phyloP scores from a whole-genome alignment of 1,140 invertebrate genomes.

The Brachionus calyciflorus region DNA sequence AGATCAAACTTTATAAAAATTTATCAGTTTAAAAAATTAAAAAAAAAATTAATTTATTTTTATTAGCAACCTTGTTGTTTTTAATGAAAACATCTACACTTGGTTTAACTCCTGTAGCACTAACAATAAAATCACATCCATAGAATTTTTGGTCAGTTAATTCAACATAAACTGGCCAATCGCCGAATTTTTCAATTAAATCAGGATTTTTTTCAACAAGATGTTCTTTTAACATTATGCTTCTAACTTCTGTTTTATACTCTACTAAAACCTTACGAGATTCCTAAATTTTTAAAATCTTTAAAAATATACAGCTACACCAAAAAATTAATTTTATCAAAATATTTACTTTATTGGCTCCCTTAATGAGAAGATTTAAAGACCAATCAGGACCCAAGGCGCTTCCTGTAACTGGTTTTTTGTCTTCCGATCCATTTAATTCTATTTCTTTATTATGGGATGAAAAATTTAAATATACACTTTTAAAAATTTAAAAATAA shows the following conservation, averaged over 20 bases:
- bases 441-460: slow-evolving; percentile 63
- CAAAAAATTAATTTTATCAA: background rate
- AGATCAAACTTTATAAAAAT: slow-evolving; percentile 27
- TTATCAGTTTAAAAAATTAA: background rate
- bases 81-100: slow-evolving; percentile 57
- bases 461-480: background rate
- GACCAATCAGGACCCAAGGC: slow-evolving; percentile 95
- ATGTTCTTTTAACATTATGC: slow-evolving; percentile 52
- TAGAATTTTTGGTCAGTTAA: slow-evolving; percentile 73
- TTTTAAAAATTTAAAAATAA: background rate
- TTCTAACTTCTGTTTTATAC: slow-evolving; percentile 71
- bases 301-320: too few relatives aligned
- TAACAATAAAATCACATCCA: slow-evolving; percentile 86
- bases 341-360: slow-evolving; percentile 52
- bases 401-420: slow-evolving; percentile 66
- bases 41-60: slow-evolving; percentile 43
- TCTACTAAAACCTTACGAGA: slow-evolving; percentile 60
- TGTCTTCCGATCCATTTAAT: slow-evolving; percentile 66
- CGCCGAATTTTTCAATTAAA: slow-evolving; percentile 11
- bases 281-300: slow-evolving; percentile 53
- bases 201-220: slow-evolving; percentile 44
- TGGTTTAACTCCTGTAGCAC: slow-evolving; percentile 87
- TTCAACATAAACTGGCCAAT: slow-evolving; percentile 71
- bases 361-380: slow-evolving; percentile 68
- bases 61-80: slow-evolving; percentile 57